phyloP scores from a whole-genome alignment of 1,140 invertebrate genomes.

The Magallana gigas region DNA sequence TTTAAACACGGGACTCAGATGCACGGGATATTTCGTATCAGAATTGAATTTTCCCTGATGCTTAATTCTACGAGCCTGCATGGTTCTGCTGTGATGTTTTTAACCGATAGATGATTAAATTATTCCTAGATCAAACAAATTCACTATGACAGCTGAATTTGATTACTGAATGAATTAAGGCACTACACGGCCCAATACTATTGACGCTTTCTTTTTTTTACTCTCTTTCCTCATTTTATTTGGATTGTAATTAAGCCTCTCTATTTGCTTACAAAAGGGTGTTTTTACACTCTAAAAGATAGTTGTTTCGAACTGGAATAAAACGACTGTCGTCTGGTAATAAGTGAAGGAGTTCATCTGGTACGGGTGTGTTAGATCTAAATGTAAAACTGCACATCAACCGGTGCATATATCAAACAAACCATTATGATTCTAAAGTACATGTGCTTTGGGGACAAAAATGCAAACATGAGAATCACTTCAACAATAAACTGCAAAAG shows the following conservation, averaged over 20 bases:
- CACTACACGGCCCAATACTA: constrained; percentile 1
- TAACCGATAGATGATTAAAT: constrained; percentile 24
- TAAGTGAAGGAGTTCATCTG: too few relatives aligned
- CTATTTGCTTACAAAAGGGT: background rate
- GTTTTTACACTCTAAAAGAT: background rate
- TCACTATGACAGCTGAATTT: constrained; percentile 37
- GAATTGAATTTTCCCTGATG: constrained; percentile 28
- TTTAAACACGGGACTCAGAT: constrained; percentile 6
- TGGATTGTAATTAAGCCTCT: background rate
- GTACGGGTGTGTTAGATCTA: too few relatives aligned
- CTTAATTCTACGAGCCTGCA: constrained; percentile 12
- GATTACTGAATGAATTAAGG: constrained; percentile 34
- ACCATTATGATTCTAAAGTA: too few relatives aligned
- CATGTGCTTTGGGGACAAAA: too few relatives aligned
- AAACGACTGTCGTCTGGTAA: too few relatives aligned
- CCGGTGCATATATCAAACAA: too few relatives aligned
- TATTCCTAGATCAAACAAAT: constrained; percentile 36
- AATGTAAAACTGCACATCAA: too few relatives aligned
- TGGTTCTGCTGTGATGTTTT: background rate
- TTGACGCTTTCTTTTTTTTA: background rate
- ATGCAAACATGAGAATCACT: too few relatives aligned
- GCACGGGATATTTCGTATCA: constrained; percentile 20
- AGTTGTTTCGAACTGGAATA: background rate
- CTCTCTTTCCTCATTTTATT: background rate
- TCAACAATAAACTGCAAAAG: too few relatives aligned